A percentile compares a stretch with the other conserved stretches of the same genome.
phyloP scores from a whole-genome alignment of 2,113 vertebrate species.

The Lophochroa leadbeateri region DNA sequence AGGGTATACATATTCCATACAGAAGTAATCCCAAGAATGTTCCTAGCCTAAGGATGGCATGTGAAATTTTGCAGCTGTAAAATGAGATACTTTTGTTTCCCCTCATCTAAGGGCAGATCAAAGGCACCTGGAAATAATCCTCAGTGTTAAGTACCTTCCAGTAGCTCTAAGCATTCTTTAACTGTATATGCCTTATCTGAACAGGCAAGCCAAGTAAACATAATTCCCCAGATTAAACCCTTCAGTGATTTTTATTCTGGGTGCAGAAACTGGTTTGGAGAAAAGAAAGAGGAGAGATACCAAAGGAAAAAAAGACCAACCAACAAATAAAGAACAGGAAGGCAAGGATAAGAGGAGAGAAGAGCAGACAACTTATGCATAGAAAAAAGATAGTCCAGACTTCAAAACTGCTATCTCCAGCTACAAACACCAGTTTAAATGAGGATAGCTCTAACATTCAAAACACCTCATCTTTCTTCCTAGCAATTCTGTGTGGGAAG shows the following conservation, averaged over 20 bases:
- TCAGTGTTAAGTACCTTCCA: not conserved
- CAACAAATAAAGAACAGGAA: not conserved
- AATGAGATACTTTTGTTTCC: not conserved
- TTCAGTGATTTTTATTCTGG: not conserved
- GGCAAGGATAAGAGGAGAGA: not conserved
- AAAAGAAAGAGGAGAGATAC: not conserved
- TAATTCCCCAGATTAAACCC: not conserved
- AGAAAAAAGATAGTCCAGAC: not conserved
- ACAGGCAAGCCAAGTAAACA: not conserved
- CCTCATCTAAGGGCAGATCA: not conserved
- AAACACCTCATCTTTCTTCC: not conserved
- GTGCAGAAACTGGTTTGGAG: not conserved
- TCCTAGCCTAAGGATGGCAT: not conserved
- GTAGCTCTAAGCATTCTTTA: not conserved
- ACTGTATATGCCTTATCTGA: not conserved
- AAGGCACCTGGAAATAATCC: not conserved
- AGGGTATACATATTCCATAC: not conserved
- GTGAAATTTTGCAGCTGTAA: not conserved
- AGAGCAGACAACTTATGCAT: not conserved
- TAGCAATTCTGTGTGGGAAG: not conserved
- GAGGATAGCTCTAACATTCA: not conserved
- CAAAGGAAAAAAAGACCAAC: not conserved
- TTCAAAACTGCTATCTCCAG: not conserved
- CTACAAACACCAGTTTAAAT: not conserved
- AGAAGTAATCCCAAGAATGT: not conserved